phyloP scores from a whole-genome alignment of 2,888 invertebrate genomes.

The Cancer borealis region DNA sequence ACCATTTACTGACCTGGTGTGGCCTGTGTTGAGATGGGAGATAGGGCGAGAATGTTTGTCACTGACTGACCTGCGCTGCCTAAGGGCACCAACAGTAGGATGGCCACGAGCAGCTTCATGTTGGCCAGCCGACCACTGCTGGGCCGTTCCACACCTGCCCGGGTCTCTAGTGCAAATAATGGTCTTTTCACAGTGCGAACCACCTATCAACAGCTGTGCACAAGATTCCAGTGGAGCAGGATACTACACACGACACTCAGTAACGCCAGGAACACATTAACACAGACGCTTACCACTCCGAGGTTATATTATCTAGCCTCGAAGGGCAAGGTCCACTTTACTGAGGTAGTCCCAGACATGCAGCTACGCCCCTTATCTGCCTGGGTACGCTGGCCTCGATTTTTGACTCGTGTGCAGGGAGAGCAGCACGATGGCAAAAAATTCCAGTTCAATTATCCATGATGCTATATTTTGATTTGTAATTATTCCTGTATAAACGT shows the following conservation, averaged over 20 bases:
- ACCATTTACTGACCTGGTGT: too few relatives aligned
- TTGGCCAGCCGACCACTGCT: not conserved
- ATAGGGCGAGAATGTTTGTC: not conserved
- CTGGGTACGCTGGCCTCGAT: slow-evolving; percentile 30
- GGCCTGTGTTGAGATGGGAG: not conserved
- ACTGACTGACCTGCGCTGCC: not conserved
- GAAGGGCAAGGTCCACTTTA: not conserved
- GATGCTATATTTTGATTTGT: not conserved
- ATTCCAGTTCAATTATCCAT: not conserved
- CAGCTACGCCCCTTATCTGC: slow-evolving; percentile 22
- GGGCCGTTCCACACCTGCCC: not conserved
- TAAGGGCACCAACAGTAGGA: not conserved
- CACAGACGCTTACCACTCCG: not conserved
- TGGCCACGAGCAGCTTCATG: slow-evolving; percentile 3
- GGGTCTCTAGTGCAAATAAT: not conserved
- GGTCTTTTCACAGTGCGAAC: not conserved
- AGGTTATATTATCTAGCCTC: not conserved
- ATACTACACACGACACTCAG: not conserved
- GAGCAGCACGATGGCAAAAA: not conserved
- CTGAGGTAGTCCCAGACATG: slow-evolving; percentile 35
- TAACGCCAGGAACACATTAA: not conserved
- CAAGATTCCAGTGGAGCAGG: not conserved
- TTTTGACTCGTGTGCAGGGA: not conserved
- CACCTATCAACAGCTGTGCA: not conserved
- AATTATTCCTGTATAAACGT: not conserved